These are phyloP conservation scores for Heliconius ethilla DNA, from an alignment of 2,888 invertebrate genomes.

Conservation along the genomic window DNA sequence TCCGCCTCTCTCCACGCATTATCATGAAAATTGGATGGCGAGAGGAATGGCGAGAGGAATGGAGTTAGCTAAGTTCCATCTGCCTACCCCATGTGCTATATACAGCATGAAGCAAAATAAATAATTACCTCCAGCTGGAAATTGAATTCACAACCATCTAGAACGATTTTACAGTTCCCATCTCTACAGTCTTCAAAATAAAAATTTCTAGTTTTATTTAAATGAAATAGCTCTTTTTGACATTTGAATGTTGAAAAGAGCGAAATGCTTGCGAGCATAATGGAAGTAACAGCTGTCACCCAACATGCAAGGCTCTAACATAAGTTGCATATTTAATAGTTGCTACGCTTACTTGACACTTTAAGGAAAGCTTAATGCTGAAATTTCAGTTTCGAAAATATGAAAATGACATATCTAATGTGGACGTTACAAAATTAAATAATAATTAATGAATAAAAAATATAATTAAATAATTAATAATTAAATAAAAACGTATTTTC, in stretches of 20 bases:
- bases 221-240: conserved; percentile 14
- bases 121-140: not conserved
- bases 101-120: too few species aligned
- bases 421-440: not conserved
- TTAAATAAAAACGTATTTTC: too few species aligned
- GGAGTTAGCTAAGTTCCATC: not conserved
- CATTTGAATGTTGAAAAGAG: conserved; percentile 9
- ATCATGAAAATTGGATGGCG: too few species aligned
- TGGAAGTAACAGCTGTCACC: conserved; percentile 19
- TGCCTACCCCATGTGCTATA: too few species aligned
- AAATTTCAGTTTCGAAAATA: not conserved
- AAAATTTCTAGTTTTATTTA: not conserved
- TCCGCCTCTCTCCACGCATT: not conserved
- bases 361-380: not conserved
- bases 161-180: not conserved
- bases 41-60: not conserved
- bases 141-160: not conserved
- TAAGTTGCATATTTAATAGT: conserved; percentile 17
- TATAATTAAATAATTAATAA: too few species aligned
- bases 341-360: not conserved
- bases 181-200: not conserved
- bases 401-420: not conserved
- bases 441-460: too few species aligned
- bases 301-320: conserved; percentile 9
- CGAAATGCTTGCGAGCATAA: conserved; percentile 2